Percentiles rank a stretch among this genome's conserved stretches.
These are phyloP conservation scores for Serranus cabrilla DNA, from an alignment of 2,797 vertebrate genomes.

Conservation along the genomic window DNA sequence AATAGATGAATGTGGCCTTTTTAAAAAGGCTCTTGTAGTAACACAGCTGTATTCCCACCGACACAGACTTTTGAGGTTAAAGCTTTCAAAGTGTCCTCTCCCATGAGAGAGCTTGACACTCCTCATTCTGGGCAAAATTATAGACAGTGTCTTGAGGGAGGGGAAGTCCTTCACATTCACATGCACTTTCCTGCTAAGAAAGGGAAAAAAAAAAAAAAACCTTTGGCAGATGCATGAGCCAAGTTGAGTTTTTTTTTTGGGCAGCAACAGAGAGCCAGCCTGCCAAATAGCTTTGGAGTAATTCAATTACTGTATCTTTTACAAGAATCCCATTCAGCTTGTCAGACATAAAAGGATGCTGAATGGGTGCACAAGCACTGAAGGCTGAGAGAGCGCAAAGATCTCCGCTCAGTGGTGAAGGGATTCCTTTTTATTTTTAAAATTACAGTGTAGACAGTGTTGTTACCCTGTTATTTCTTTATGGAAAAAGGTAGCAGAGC, in stretches of 20 bases:
- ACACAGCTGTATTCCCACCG: slow-evolving; percentile 17
- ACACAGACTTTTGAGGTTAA: slow-evolving; percentile 22
- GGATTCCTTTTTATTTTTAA: slow-evolving; percentile 30
- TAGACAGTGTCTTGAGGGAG: slow-evolving; percentile 39
- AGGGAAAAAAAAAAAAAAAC: slow-evolving; percentile 2
- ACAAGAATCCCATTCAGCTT: slow-evolving; percentile 59
- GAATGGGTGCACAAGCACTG: slow-evolving; percentile 32
- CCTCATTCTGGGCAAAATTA: slow-evolving; percentile 46
- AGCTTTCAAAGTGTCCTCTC: slow-evolving; percentile 24
- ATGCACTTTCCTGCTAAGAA: slow-evolving; percentile 18
- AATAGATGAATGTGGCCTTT: not conserved
- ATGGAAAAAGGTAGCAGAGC: not conserved
- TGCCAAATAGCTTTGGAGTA: slow-evolving; percentile 70
- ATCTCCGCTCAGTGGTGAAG: slow-evolving; percentile 25
- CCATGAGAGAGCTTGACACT: slow-evolving; percentile 41
- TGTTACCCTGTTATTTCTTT: slow-evolving; percentile 18
- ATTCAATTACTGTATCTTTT: slow-evolving; percentile 72
- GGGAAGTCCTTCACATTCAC: slow-evolving; percentile 53
- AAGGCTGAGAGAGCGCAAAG: slow-evolving; percentile 18
- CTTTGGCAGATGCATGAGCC: slow-evolving; percentile 37
- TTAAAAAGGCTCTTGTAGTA: not conserved
- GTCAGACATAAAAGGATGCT: slow-evolving; percentile 31
- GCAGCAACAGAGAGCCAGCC: slow-evolving; percentile 32
- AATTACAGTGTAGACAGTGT: slow-evolving; percentile 13
- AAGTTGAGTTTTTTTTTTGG: slow-evolving; percentile 46